Conservation (phyloP, 2,113 vertebrate genomes). For the Carlito syrichta region DNA sequence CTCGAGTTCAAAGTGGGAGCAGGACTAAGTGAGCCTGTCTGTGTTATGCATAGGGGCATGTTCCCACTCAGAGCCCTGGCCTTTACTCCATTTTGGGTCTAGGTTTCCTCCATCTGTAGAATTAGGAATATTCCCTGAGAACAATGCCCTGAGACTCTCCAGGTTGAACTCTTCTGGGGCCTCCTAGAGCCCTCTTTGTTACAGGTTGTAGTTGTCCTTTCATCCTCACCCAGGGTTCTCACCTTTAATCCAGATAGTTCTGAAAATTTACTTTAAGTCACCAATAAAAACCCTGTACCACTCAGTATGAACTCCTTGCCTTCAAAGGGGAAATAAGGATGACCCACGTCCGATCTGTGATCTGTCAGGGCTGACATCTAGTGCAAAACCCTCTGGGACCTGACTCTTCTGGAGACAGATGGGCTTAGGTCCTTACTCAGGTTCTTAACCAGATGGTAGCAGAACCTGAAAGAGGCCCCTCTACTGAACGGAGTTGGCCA, state of each 20-base stretch:
- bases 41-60: not conserved
- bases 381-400: no score
- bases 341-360: no score
- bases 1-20: not conserved
- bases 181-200: accelerated
- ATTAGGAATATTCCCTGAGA: not conserved
- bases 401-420: no score
- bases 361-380: no score
- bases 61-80: not conserved
- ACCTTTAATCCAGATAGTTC: not conserved
- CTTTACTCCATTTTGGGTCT: not conserved
- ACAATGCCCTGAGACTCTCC: no score
- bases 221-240: no score
- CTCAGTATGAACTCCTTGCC: no score
- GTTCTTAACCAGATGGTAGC: no score
- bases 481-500: not conserved
- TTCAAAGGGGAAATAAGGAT: no score
- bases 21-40: not conserved
- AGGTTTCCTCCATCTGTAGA: not conserved
- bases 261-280: accelerated
- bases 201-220: accelerated
- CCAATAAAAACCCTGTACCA: accelerated
- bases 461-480: no score
- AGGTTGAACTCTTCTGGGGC: not conserved
- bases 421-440: no score